Conservation (phyloP, 2,888 invertebrate species). For the Volucella inanis region DNA sequence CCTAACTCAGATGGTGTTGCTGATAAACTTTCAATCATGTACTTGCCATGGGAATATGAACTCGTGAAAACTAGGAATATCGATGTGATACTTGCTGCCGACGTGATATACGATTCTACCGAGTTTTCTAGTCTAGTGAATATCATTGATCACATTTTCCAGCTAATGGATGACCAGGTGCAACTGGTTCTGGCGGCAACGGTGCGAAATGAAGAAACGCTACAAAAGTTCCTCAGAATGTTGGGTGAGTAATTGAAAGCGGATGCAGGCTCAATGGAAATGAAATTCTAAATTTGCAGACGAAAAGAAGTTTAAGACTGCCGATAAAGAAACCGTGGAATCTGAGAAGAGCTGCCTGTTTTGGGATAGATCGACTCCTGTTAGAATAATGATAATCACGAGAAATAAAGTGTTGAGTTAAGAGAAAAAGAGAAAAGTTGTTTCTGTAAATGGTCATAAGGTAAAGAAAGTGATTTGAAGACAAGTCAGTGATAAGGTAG, state of each 20-base stretch:
- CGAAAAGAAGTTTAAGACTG: conserved; percentile 54
- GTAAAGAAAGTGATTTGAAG: too few relatives aligned
- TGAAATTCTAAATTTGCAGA: conserved; percentile 34
- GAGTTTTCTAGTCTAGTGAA: conserved; percentile 83
- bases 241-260: conserved; percentile 83
- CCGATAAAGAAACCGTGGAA: conserved; percentile 58
- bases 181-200: conserved; percentile 85
- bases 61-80: conserved; percentile 78
- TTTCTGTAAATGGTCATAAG: neutral
- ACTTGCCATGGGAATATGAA: conserved; percentile 84
- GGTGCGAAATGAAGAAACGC: conserved; percentile 87
- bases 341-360: conserved; percentile 73
- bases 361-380: conserved; percentile 77
- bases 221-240: conserved; percentile 84
- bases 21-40: conserved; percentile 56
- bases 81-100: conserved; percentile 85
- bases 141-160: conserved; percentile 83
- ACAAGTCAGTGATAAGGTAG: too few relatives aligned
- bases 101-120: conserved; percentile 86
- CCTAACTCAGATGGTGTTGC: neutral
- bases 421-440: neutral
- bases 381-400: conserved; percentile 76
- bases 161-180: conserved; percentile 77
- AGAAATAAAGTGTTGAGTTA: conserved; percentile 46
- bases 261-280: neutral